Conservation (phyloP, 2,797 vertebrate species). For the Schizopygopsis pylzovi region DNA sequence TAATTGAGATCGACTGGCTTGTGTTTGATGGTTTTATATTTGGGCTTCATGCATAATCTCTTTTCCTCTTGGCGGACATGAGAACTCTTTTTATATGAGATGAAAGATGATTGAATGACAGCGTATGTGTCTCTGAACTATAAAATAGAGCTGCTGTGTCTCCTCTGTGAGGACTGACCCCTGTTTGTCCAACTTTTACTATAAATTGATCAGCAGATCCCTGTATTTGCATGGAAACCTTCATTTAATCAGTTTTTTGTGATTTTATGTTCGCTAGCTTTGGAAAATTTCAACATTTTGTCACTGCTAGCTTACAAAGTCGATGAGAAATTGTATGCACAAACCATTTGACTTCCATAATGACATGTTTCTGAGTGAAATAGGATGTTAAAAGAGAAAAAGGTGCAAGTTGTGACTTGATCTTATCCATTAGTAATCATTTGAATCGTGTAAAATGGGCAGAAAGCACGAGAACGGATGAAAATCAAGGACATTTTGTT, state of each 20-base stretch:
- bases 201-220: not conserved
- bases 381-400: not conserved
- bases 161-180: not conserved
- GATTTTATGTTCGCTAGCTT: not conserved
- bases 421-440: not conserved
- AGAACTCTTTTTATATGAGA: slow-evolving; percentile 18
- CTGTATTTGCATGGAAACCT: not conserved
- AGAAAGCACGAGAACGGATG: not conserved
- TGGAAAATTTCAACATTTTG: not conserved
- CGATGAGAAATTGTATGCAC: not conserved
- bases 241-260: not conserved
- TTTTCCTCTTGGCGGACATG: not conserved
- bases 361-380: not conserved
- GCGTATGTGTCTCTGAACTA: slow-evolving; percentile 5
- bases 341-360: not conserved
- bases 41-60: slow-evolving; percentile 1
- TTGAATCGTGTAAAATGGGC: not conserved
- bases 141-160: not conserved
- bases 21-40: slow-evolving; percentile 22
- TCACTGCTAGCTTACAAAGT: not conserved
- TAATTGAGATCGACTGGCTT: slow-evolving; percentile 13
- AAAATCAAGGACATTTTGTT: not conserved
- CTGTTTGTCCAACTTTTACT: not conserved
- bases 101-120: slow-evolving; percentile 17
- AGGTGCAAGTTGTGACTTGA: not conserved